phyloP scores from a whole-genome alignment of 2,113 vertebrate species.

The Lanius collurio region DNA sequence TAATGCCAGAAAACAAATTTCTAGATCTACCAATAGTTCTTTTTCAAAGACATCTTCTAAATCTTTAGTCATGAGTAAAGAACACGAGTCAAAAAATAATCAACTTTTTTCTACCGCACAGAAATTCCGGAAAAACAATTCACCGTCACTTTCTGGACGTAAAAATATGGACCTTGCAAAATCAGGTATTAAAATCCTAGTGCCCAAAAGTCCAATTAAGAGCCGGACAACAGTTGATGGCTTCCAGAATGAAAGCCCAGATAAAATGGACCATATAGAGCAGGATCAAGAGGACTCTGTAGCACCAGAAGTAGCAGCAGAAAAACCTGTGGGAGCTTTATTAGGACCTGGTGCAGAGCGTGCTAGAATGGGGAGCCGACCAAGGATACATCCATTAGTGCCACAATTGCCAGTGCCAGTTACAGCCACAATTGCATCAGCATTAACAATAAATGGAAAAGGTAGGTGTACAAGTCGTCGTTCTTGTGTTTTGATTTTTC shows the following conservation, averaged over 20 bases:
- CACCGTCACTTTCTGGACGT: constrained; percentile 71
- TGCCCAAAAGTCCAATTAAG: constrained; percentile 95
- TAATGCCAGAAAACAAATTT: constrained; percentile 84
- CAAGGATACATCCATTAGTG: constrained; percentile 80
- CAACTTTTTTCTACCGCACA: constrained; percentile 73
- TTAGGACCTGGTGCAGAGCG: constrained; percentile 89
- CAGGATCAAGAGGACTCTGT: constrained; percentile 87
- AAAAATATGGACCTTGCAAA: constrained; percentile 91
- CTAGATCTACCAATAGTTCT: constrained; percentile 75
- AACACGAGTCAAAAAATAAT: constrained; percentile 72
- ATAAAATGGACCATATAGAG: constrained; percentile 84
- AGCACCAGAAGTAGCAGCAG: constrained; percentile 89
- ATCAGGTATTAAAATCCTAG: constrained; percentile 95
- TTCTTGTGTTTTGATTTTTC: background rate
- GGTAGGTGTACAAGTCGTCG: constrained; percentile 63
- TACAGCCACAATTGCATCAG: constrained; percentile 80
- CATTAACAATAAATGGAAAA: constrained; percentile 84
- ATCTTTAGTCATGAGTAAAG: constrained; percentile 72
- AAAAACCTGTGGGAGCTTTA: constrained; percentile 84
- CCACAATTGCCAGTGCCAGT: constrained; percentile 79
- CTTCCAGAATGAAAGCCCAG: constrained; percentile 86
- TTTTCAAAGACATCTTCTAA: constrained; percentile 76
- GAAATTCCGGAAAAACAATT: constrained; percentile 78
- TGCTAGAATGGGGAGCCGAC: constrained; percentile 93
- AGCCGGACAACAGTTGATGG: constrained; percentile 85